phyloP scores from a whole-genome alignment of 2,888 invertebrate genomes.

The Euproctis similis region DNA sequence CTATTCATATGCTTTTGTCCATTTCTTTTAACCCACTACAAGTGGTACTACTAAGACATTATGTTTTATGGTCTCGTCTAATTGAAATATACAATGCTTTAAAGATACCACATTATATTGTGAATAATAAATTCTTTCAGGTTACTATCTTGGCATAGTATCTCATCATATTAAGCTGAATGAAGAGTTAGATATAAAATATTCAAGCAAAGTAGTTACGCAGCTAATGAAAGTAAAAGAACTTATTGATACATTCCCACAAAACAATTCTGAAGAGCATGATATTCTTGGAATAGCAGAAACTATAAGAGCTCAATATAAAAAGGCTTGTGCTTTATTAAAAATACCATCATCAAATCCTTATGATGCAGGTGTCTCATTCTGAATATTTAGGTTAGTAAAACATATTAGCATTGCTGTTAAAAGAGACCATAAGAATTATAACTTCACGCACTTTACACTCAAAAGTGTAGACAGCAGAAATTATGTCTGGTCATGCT shows the following conservation, averaged over 20 bases:
- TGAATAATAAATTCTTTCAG: slow-evolving; percentile 40
- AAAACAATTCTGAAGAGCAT: slow-evolving; percentile 76
- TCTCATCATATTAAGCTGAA: slow-evolving; percentile 59
- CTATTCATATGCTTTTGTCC: no score
- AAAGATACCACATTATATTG: neutral
- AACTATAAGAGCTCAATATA: slow-evolving; percentile 80
- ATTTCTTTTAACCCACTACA: no score
- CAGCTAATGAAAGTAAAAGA: slow-evolving; percentile 74
- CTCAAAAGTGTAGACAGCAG: no score
- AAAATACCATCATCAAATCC: slow-evolving; percentile 77
- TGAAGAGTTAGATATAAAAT: slow-evolving; percentile 34
- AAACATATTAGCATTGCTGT: no score
- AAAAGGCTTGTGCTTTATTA: slow-evolving; percentile 80
- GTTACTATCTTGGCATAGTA: slow-evolving; percentile 80
- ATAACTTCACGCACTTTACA: no score
- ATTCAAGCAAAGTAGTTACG: slow-evolving; percentile 70
- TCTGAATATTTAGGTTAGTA: slow-evolving; percentile 49
- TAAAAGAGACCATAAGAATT: no score
- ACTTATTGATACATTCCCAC: slow-evolving; percentile 79
- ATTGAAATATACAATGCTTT: no score
- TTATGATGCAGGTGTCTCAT: slow-evolving; percentile 75
- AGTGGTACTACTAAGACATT: no score
- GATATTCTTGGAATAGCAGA: slow-evolving; percentile 80
- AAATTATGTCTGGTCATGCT: no score
- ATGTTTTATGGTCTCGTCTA: no score